Evolutionary conservation across 2,113 vertebrate genomes (phyloP), one percentile per base, ranked within the genome.

Genomic region (Eretmochelys imbricata): DNA sequence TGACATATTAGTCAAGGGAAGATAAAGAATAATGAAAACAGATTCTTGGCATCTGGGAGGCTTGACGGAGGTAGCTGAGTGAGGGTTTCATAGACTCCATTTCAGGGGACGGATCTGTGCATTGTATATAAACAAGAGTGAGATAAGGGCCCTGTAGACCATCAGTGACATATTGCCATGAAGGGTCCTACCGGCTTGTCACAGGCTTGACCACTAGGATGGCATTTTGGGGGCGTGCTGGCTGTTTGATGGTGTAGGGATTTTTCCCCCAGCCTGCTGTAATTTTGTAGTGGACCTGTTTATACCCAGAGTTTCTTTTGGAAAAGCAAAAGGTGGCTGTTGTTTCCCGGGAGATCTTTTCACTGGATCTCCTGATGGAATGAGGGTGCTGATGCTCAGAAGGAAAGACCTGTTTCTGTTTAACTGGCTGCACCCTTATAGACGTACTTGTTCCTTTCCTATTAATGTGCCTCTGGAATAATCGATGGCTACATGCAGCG

Each of bases 11-110:
- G 50, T 87, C 57, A 90, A 85, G 72, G 90, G 79, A 93, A 90
- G 57, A 86, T 48, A 84, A 95, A 94, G 75, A 88, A 6, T 4
- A 24, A 59, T 84, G 90, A 94, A 51, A 86, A 88, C 10, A 89
- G 55, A 88, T 38, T 53, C 49, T 78, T 90, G 51, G 80, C 65
- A 81, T 78, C 75, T 87, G 38, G 50, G 82, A 50, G n/a, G 31
- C 35, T 31, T 31, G 49, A 31, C 46, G 78, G 35, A 84, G n/a
- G 82, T 38, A 83, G 12, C 35, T 75, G 22, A 76, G 27, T 35
- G 49, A 82, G 46, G 59, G 49, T 87, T 7, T 24, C 35, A 5
- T 6, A 27, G 22, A 80, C 59, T 27, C 38, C 24, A n/a, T 55
- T 79, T 91, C 88, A 53, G 5, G 49, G 27, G 19, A 62, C 8